Evolutionary conservation across 2,888 invertebrate species (phyloP), one percentile per base, ranked within the genome.

Genomic region (Tetrapedia diversipes): DNA sequence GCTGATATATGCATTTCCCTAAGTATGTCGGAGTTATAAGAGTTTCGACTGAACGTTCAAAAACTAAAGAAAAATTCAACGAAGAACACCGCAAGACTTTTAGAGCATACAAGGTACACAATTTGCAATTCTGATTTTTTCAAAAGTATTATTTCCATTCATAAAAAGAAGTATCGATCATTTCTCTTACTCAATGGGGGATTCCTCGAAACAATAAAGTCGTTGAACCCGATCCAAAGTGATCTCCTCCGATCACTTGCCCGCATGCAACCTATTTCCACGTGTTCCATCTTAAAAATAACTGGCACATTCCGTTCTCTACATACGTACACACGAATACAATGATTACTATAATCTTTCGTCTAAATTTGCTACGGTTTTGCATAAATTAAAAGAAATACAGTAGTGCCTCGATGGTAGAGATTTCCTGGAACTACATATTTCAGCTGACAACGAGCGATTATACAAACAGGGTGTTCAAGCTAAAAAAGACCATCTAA

Each of bases 1-100:
- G 34, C 6, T 11, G 27, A n/a, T n/a, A n/a, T n/a, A 1, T 29
- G 34, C n/a, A 41, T 22, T 53, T 59, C 32, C 59, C 60, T 54
- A 75, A 65, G 45, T 27, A 75, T 4, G 11, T 22, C 29, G 37
- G 4, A 19, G 32, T 32, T 47, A 65, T 39, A 37, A 76, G 56
- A 54, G 41, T 39, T 19, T 45, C 6, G 24, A 43, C 19, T 7
- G 22, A 37, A 45, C 16, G 27, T 4, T 16, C 10, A 32, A 60
- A 27, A 24, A 19, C 16, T n/a, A 19, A 32, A 24, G 27, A 54
- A 3, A 6, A 60, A 60, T 34, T n/a, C n/a, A 11, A 16, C 11
- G 27, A 65, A 47, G 3, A 27, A 41, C 19, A 61, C 45, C n/a
- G 43, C n/a, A 45, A 53, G 49, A 37, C 16, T 60, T 10, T n/a